Conservation (phyloP, 2,797 vertebrate genomes). For the Spizella passerina region DNA sequence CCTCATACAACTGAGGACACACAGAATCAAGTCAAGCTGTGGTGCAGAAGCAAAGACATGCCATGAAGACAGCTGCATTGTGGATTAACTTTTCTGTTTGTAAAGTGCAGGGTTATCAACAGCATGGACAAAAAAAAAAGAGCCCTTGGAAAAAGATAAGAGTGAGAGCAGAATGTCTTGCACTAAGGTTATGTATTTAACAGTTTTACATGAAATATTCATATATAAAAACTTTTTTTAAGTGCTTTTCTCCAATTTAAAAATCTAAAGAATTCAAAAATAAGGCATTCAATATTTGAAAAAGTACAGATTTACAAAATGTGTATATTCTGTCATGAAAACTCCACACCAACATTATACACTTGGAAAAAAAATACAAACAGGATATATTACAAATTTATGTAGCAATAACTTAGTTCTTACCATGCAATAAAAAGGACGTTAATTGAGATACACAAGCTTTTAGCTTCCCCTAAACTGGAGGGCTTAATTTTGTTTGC, state of each 20-base stretch:
- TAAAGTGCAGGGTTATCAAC: neutral
- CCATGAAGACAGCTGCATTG: neutral
- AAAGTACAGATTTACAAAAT: slow-evolving; percentile 87
- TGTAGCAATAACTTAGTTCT: slow-evolving; percentile 99
- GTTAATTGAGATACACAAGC: slow-evolving; percentile 88
- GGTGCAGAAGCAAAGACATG: neutral
- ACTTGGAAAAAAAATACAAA: slow-evolving; percentile 88
- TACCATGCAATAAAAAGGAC: slow-evolving; percentile 95
- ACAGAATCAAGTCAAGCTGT: neutral
- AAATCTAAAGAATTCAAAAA: slow-evolving; percentile 85
- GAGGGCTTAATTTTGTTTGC: slow-evolving; percentile 81
- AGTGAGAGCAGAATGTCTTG: slow-evolving; percentile 72
- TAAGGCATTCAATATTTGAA: slow-evolving; percentile 85
- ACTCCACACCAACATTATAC: slow-evolving; percentile 89
- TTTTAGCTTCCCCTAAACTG: slow-evolving; percentile 80
- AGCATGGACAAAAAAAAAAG: neutral
- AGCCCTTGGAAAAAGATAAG: slow-evolving; percentile 63
- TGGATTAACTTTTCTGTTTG: neutral
- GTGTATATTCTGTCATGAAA: slow-evolving; percentile 85
- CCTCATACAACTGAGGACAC: slow-evolving; percentile 23
- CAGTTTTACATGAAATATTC: slow-evolving; percentile 83
- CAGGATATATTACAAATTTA: slow-evolving; percentile 97
- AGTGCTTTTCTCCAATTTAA: slow-evolving; percentile 84
- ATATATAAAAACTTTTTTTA: slow-evolving; percentile 82
- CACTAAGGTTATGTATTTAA: slow-evolving; percentile 83